phyloP scores from a whole-genome alignment of 1,140 invertebrate genomes.

The Battus philenor region DNA sequence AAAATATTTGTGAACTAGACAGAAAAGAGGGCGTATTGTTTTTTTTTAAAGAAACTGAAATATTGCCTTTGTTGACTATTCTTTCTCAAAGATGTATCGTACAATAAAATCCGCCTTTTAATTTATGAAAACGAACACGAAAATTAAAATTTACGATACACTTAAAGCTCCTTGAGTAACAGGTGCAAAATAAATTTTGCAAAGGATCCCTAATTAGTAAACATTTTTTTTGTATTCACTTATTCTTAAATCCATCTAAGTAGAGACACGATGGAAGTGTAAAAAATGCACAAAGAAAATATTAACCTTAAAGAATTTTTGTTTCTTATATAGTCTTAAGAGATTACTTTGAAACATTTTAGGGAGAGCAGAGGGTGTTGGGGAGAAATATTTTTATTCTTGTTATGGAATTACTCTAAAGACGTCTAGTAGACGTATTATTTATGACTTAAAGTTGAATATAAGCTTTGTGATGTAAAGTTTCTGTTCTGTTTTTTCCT shows the following conservation, averaged over 20 bases:
- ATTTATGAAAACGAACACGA: too few relatives aligned
- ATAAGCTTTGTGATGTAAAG: too few relatives aligned
- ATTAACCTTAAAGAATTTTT: slow-evolving; percentile 58
- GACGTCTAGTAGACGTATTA: too few relatives aligned
- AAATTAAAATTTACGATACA: too few relatives aligned
- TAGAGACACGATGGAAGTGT: neutral
- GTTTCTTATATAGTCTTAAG: slow-evolving; percentile 62
- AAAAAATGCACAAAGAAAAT: slow-evolving; percentile 48
- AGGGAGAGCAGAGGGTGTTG: slow-evolving; percentile 36
- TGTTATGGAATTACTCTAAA: slow-evolving; percentile 40
- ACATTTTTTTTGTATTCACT: slow-evolving; percentile 1
- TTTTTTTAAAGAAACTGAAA: too few relatives aligned
- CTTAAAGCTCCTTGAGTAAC: neutral
- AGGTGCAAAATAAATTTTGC: slow-evolving; percentile 4
- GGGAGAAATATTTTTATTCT: slow-evolving; percentile 55
- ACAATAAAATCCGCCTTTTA: too few relatives aligned
- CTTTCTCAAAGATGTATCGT: too few relatives aligned
- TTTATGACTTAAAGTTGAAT: too few relatives aligned
- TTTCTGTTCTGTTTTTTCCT: too few relatives aligned
- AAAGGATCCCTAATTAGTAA: slow-evolving; percentile 1
- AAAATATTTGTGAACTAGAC: too few relatives aligned
- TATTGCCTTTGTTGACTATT: too few relatives aligned
- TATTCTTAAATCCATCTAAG: slow-evolving; percentile 7
- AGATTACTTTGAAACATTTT: slow-evolving; percentile 68
- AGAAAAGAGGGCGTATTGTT: too few relatives aligned